Percentiles rank a stretch among this genome's conserved stretches.
These are phyloP conservation scores for Hylaea fasciaria DNA, from an alignment of 2,888 invertebrate species.

Conservation along the genomic window DNA sequence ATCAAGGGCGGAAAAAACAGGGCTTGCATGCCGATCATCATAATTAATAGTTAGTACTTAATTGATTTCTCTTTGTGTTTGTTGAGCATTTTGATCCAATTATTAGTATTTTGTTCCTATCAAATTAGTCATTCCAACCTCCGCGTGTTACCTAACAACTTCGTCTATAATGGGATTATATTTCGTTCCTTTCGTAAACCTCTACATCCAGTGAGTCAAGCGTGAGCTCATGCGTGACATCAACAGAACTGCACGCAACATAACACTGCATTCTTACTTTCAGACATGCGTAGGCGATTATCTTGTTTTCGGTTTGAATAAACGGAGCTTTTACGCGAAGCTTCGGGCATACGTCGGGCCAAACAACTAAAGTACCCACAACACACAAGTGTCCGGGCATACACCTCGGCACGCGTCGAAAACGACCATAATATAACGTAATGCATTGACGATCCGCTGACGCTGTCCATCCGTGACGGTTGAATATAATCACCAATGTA, in stretches of 20 bases:
- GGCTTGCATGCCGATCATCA: too few relatives aligned
- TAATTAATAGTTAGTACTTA: neutral
- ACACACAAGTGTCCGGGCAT: too few relatives aligned
- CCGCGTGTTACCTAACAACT: constrained; percentile 25
- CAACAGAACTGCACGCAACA: constrained; percentile 53
- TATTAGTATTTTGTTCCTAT: too few relatives aligned
- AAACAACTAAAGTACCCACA: too few relatives aligned
- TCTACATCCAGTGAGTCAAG: constrained; percentile 54
- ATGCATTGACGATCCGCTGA: too few relatives aligned
- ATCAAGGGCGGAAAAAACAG: too few relatives aligned
- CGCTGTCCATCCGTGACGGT: too few relatives aligned
- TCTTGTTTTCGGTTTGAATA: constrained; percentile 41
- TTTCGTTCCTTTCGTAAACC: constrained; percentile 40
- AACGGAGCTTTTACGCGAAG: constrained; percentile 5
- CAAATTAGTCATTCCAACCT: constrained; percentile 21
- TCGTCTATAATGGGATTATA: constrained; percentile 38
- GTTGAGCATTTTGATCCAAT: too few relatives aligned
- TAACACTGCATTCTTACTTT: constrained; percentile 50
- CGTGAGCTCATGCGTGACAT: constrained; percentile 64
- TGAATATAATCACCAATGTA: neutral
- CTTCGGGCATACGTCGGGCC: too few relatives aligned
- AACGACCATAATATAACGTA: neutral
- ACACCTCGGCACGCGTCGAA: neutral
- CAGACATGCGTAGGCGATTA: constrained; percentile 52
- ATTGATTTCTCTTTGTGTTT: too few relatives aligned